A percentile compares a stretch with the other conserved stretches of the same genome.
Conservation (phyloP, 2,797 vertebrate species). For the Lutjanus campechanus region DNA sequence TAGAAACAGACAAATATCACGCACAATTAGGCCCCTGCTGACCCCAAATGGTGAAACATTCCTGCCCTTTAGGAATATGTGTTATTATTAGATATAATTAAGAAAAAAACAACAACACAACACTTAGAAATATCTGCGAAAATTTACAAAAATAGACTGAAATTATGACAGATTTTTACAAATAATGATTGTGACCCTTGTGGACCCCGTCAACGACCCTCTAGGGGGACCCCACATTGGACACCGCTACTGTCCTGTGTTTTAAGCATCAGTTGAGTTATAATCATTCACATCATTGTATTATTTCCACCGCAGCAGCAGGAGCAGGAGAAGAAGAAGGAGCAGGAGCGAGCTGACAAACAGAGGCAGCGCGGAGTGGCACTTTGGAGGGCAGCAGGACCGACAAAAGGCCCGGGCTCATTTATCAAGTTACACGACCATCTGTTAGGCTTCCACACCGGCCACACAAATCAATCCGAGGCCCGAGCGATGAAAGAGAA, state of each 20-base stretch:
- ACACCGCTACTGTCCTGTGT: constrained; percentile 20
- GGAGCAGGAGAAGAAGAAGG: constrained; percentile 27
- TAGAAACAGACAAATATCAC: constrained; percentile 26
- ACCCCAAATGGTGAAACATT: constrained; percentile 22
- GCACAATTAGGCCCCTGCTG: constrained; percentile 39
- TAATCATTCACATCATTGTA: constrained; percentile 37
- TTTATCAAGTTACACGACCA: constrained; percentile 83
- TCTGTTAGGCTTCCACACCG: constrained; percentile 75
- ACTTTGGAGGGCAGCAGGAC: constrained; percentile 62
- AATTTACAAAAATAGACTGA: not conserved
- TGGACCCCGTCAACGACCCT: constrained; percentile 19
- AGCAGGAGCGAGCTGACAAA: constrained; percentile 40
- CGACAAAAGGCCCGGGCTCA: constrained; percentile 68
- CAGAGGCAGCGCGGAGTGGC: constrained; percentile 39
- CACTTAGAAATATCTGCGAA: not conserved
- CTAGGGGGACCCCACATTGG: constrained; percentile 29
- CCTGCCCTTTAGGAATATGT: not conserved
- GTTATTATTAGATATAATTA: not conserved
- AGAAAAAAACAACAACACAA: not conserved
- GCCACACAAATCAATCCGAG: constrained; percentile 74
- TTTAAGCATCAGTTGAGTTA: constrained; percentile 37
- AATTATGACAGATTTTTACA: not conserved
- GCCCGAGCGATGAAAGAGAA: constrained; percentile 26
- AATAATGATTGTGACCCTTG: not conserved
- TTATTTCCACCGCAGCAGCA: constrained; percentile 52